Evolutionary conservation across 1,140 invertebrate species (phyloP).

Genomic region (Bombus waltoni): DNA sequence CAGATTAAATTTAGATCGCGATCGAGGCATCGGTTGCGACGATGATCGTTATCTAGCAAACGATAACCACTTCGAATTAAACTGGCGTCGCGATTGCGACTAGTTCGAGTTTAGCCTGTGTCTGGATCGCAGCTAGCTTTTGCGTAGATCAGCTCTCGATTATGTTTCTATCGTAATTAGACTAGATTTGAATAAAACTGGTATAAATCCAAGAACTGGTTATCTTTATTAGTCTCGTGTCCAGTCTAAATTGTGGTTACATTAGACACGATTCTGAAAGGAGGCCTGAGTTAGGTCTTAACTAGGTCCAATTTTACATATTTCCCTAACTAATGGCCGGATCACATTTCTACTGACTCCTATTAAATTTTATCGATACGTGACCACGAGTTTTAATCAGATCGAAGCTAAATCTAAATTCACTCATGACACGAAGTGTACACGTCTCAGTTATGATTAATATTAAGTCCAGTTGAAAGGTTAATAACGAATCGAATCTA

Average conservation of each 20-base stretch:
- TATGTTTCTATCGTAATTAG: constrained; percentile 16
- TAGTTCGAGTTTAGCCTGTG: not conserved
- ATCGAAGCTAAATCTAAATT: not conserved
- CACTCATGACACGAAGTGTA: not conserved
- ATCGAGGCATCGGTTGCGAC: not conserved
- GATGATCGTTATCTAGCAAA: constrained; percentile 6
- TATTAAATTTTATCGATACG: not conserved
- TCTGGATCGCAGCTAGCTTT: not conserved
- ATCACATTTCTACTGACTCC: not conserved
- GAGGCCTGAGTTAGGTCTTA: not conserved
- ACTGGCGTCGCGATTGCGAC: constrained; percentile 11
- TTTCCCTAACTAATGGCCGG: not conserved
- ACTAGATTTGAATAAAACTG: constrained; percentile 8
- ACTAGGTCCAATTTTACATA: not conserved
- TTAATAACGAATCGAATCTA: not conserved
- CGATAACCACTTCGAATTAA: constrained; percentile 14
- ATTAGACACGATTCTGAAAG: not conserved
- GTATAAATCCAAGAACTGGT: constrained; percentile 1
- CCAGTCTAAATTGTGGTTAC: not conserved
- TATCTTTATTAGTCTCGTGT: constrained; percentile 25
- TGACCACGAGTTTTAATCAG: not conserved
- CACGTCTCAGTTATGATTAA: not conserved
- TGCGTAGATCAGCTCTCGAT: not conserved
- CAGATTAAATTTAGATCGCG: constrained; percentile 5
- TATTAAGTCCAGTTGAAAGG: not conserved